Base-by-base conservation (phyloP, 1,140 invertebrate genomes). In the Musca domestica region DNA sequence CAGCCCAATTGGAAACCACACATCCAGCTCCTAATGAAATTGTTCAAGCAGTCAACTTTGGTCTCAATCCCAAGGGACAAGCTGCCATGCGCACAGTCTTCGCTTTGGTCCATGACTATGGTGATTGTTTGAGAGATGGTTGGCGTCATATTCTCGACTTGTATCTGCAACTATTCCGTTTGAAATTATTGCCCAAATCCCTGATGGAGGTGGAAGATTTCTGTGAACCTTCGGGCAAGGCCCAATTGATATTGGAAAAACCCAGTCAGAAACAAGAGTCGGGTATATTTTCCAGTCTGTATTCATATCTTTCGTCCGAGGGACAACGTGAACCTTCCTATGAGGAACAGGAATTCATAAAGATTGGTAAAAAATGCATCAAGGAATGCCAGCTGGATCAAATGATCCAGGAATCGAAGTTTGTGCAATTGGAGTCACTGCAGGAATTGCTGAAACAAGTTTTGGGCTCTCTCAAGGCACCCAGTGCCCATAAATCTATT, bases 81-180 rank as follows among this genome's bases (percentile, higher is more conserved):
- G 80, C 94, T 20, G 92, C 95, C 0, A 87, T 93, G 19, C 87
- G 88, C 69, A 91, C 92, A 0, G 88, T 96, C 0, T 96, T 98
- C 80, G 86, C 88, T 25, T 85, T 98, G 67, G 91, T 91, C 30
- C 95, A 96, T 75, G 86, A 92, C 15, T 92, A 99, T 83, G 96
- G 96, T 0, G 92, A 98, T 82, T 94, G 92, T 70, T 82, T 98
- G 34, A 84, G 96, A 54, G 94, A 96, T 67, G 93, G 95, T 2
- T 99, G 98, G 98, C 93, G 94, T 73, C 95, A 96, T 76, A 89
- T 99, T 51, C 84, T 98, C 17, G 95, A 98, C 76, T 90, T 95
- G 74, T 84, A 98, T 65, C 84, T 95, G 19, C 91, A 94, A 65
- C 83, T 99, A 0, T 98, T 94, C 78, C 88, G 89, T 61, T 90